Evolutionary conservation across 37 sponge, comb jelly and placozoan species (phyloP).

Genomic region (Ianthella basta): DNA sequence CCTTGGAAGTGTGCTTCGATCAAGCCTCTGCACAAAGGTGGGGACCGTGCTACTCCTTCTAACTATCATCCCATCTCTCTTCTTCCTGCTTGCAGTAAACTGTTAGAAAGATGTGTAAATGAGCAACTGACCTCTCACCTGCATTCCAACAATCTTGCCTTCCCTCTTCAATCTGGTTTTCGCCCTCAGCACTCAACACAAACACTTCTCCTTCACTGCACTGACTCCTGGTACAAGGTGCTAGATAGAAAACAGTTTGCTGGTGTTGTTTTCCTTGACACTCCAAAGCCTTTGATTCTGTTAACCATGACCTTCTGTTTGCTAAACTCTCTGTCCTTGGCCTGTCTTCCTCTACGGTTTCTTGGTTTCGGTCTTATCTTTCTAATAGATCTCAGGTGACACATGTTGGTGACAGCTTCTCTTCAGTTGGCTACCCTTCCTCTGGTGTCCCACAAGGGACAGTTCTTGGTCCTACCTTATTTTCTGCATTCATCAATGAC

Average conservation of each 20-base stretch:
- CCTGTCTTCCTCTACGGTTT: conserved; percentile 15
- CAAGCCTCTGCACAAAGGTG: conserved; percentile 21
- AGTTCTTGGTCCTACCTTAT: conserved; percentile 8
- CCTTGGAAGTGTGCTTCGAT: conserved; percentile 15
- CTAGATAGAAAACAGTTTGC: conserved; percentile 12
- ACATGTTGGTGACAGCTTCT: conserved; percentile 14
- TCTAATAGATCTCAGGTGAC: not conserved
- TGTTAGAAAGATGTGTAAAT: conserved; percentile 4
- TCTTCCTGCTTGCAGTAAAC: conserved; percentile 7
- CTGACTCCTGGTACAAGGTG: conserved; percentile 10
- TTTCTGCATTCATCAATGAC: conserved; percentile 20
- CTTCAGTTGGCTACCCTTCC: not conserved
- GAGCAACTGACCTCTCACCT: conserved; percentile 8
- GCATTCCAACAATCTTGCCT: not conserved
- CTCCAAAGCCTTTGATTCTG: conserved; percentile 3
- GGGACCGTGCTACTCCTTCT: not conserved
- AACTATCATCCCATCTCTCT: conserved; percentile 13
- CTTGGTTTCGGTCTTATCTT: conserved; percentile 18
- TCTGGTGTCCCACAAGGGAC: conserved; percentile 12
- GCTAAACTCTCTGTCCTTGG: conserved; percentile 14
- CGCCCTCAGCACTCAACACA: conserved; percentile 14
- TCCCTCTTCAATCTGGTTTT: conserved; percentile 4
- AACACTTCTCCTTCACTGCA: conserved; percentile 24
- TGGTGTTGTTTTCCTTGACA: conserved; percentile 14
- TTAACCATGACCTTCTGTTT: conserved; percentile 1